Evolutionary conservation across 2,888 invertebrate genomes (phyloP), one percentile per base, ranked within the genome.

Genomic region (Philopedon plagiatum): DNA sequence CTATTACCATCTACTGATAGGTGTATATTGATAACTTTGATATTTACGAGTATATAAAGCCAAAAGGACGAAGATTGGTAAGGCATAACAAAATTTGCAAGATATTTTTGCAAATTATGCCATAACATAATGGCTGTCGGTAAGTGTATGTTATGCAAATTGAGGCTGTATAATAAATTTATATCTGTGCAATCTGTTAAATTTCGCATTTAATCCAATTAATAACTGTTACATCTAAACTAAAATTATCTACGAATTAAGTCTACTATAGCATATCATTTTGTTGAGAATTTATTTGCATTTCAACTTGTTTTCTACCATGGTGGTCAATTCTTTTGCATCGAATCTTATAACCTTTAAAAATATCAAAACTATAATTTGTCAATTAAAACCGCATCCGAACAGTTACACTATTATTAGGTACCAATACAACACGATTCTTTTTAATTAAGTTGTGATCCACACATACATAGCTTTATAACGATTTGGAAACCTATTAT

Each of bases 281-380:
- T 70, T 58, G 41, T 58, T 49, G 57, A 23, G 29, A 58, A 63
- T 69, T 67, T 66, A 67, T 73, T 73, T 73, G 73, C 73, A 70
- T 73, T 44, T 73, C 41, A 65, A 51, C 67, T 73, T 41, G 51
- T 70, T 64, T 62, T 71, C 73, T 64, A 61, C 73, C 60, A 61
- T 39, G 73, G 73, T 73, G 73, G 73, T 62, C 73, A 70, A 60
- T 64, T 34, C 34, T 72, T 72, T 60, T 64, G 58, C 67, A 71
- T 56, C 60, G 60, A 56, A 56, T 41, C 32, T 64, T 13, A 32
- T 57, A 41, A 46, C 26, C 23, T 61, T 29, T 41, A 56, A 72
- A 72, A 65, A 54, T 62, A 54, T 61, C 57, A 62, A 63, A 72
- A 68, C 72, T 63, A 68, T 72, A 72, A 72, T 72, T 67, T 66